Conservation (phyloP, 2,888 invertebrate species). For the Seira sanloemensis region DNA sequence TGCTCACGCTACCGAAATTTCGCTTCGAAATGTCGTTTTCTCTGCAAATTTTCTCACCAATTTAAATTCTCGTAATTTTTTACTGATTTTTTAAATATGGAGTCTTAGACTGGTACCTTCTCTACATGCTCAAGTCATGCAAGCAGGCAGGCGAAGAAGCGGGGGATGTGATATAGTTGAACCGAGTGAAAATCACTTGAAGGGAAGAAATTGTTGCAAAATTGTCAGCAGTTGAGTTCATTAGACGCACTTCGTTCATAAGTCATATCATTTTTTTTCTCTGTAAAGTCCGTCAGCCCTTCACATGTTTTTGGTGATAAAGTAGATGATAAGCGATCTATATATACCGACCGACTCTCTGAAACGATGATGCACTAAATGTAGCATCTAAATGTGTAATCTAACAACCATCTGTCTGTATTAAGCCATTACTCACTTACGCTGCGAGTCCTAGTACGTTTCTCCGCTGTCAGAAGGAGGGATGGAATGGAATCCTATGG, state of each 20-base stretch:
- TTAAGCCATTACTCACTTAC: conserved; percentile 61
- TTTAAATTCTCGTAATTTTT: conserved; percentile 60
- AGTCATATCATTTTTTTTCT: too few relatives aligned
- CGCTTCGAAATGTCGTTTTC: too few relatives aligned
- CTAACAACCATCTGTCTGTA: conserved; percentile 53
- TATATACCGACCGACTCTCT: conserved; percentile 21
- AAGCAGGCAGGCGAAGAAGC: too few relatives aligned
- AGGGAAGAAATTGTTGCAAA: conserved; percentile 30
- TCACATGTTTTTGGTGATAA: conserved; percentile 55
- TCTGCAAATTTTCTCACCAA: conserved; percentile 55
- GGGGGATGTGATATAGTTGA: conserved; percentile 26
- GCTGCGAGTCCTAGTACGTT: conserved; percentile 54
- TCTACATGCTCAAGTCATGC: conserved; percentile 26
- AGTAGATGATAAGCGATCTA: conserved; percentile 53
- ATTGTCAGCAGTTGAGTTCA: conserved; percentile 62
- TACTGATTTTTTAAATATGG: conserved; percentile 11
- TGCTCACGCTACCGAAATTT: conserved; percentile 55
- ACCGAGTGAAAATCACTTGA: not conserved
- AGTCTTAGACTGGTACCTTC: conserved; percentile 2
- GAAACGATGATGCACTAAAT: conserved; percentile 10
- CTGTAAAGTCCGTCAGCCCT: too few relatives aligned
- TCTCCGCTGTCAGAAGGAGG: too few relatives aligned
- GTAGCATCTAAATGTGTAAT: conserved; percentile 29
- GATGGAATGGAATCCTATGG: too few relatives aligned
- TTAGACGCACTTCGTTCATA: conserved; percentile 52